Conservation (phyloP, 2,888 invertebrate genomes). For the Eupithecia inturbata region DNA sequence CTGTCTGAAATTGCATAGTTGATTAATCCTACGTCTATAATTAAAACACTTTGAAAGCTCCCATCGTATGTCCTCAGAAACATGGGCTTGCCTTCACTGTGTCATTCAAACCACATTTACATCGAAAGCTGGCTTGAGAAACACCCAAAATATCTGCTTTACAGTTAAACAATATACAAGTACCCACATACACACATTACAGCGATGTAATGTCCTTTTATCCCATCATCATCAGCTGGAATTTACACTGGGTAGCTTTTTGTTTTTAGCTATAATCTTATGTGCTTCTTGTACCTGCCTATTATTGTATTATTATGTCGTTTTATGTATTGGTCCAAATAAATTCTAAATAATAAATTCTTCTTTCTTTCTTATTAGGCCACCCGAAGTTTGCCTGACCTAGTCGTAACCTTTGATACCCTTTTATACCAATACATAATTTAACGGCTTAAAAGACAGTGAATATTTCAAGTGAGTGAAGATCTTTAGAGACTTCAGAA, state of each 20-base stretch:
- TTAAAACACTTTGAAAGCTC: constrained; percentile 65
- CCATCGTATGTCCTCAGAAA: constrained; percentile 67
- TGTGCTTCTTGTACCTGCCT: too few species aligned
- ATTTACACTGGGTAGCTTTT: not conserved
- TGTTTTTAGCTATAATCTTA: too few species aligned
- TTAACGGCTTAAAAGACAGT: not conserved
- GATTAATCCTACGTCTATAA: constrained; percentile 47
- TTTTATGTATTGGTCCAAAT: too few species aligned
- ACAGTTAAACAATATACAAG: not conserved
- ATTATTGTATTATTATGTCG: too few species aligned
- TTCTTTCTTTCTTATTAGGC: too few species aligned
- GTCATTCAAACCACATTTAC: constrained; percentile 5
- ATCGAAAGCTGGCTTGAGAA: not conserved
- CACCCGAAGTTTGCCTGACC: not conserved
- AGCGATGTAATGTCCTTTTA: not conserved
- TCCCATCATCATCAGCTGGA: not conserved
- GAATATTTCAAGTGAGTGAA: not conserved
- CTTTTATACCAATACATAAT: not conserved
- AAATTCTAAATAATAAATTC: too few species aligned
- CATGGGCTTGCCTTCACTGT: constrained; percentile 59
- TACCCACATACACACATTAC: not conserved
- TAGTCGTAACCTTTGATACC: too few species aligned
- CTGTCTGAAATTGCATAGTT: constrained; percentile 5
- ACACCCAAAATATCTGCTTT: not conserved
- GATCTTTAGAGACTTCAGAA: not conserved